Evolutionary conservation across 64 coral and sea anemone genomes (phyloP), one percentile per base, ranked within the genome.

Genomic region (Dendrophyllia cribrosa): DNA sequence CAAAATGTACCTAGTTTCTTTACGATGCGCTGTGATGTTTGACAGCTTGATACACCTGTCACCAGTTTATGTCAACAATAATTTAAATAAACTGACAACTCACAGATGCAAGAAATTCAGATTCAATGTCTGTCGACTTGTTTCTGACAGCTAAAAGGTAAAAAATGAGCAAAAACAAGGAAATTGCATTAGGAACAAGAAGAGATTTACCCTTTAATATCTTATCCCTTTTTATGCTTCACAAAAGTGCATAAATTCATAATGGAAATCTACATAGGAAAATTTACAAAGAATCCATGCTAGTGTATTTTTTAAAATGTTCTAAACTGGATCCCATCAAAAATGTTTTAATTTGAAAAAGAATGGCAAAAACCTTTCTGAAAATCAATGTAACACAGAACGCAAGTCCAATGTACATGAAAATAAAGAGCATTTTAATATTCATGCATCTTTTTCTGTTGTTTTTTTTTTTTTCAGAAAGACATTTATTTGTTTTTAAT

Each of bases 1-100:
- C 55, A 80, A 49, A 84, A 67, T 82, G 59, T 82, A 65, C 78
- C 63, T 47, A 63, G 78, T 26, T 64, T 19, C 24, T 82, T 25
- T 48, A 58, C 43, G 5, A 43, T 82, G 26, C 43, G 3, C n/a
- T 60, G 16, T 25, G 59, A 82, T 60, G 15, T 82, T 19, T 82
- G 78, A 82, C 78, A 65, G 25, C 59, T 82, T 82, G 24, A 64
- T 25, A 4, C 60, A 84, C 26, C 60, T 84, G 80, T 23, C 46
- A 15, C 7, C 47, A 5, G 16, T 0, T 48, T 67, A 68, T 68
- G 10, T 66, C 58, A 83, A 83, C 59, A 46, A 47, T 77, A 13
- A 83, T 20, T 6, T 8, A 83, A 63, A 66, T 49, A 23, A 48
- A 83, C 7, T 66, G 44, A 67, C 79, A 83, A 22, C 43, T 83